A percentile compares a stretch with the other conserved stretches of the same genome.
These are phyloP conservation scores for Ceratina australensis DNA, from an alignment of 1,140 invertebrate genomes.

Conservation along the genomic window DNA sequence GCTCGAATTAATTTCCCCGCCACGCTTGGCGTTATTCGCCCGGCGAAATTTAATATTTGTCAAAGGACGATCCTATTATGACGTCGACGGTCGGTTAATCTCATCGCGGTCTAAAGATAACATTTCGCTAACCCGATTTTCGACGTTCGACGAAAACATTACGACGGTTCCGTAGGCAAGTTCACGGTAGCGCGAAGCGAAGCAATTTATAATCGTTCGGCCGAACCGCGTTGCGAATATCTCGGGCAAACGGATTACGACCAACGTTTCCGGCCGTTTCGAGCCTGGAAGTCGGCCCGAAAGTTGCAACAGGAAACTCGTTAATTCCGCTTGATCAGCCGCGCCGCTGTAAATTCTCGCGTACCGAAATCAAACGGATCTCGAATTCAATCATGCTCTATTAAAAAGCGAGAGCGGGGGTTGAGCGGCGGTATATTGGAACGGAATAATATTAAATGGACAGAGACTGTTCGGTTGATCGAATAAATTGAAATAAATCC, in stretches of 20 bases:
- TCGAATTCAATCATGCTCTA: constrained; percentile 9
- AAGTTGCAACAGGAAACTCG: constrained; percentile 10
- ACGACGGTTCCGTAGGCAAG: background rate
- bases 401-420: background rate
- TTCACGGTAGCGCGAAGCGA: no score
- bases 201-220: constrained; percentile 18
- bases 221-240: constrained; percentile 16
- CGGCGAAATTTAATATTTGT: constrained; percentile 39
- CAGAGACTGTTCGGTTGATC: background rate
- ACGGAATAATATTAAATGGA: constrained; percentile 3
- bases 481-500: constrained; percentile 38
- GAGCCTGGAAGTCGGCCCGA: background rate
- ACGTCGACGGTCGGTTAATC: constrained; percentile 28
- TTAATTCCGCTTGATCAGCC: background rate
- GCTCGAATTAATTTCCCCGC: constrained; percentile 29
- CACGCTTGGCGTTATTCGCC: background rate
- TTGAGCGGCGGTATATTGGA: background rate
- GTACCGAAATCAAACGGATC: background rate
- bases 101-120: constrained; percentile 39
- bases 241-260: constrained; percentile 25
- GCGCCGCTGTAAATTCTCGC: constrained; percentile 6
- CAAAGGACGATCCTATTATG: constrained; percentile 11
- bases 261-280: background rate
- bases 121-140: constrained; percentile 37
- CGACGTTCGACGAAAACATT: constrained; percentile 28